These are phyloP conservation scores for Pungitius pungitius DNA, from an alignment of 2,113 vertebrate species.

Conservation along the genomic window DNA sequence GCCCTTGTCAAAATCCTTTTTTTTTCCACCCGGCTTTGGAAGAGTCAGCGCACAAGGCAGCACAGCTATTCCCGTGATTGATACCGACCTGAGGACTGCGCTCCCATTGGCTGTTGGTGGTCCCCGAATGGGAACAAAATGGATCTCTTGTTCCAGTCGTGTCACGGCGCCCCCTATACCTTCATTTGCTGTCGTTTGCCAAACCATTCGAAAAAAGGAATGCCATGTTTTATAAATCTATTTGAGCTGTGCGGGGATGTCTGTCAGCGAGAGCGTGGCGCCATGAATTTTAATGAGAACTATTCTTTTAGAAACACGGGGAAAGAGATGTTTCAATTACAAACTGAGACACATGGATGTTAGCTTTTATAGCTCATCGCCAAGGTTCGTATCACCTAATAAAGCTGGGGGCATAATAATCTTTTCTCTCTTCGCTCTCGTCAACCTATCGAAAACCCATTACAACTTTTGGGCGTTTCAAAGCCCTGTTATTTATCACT, in stretches of 20 bases:
- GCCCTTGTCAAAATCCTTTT: slow-evolving; percentile 51
- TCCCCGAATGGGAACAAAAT: slow-evolving; percentile 53
- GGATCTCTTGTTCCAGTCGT: slow-evolving; percentile 38
- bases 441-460: slow-evolving; percentile 5
- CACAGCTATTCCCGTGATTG: slow-evolving; percentile 45
- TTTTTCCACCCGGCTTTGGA: slow-evolving; percentile 39
- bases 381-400: slow-evolving; percentile 45
- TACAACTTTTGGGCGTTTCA: slow-evolving; percentile 17
- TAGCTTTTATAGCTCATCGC: slow-evolving; percentile 62
- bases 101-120: slow-evolving; percentile 54
- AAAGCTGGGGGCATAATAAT: slow-evolving; percentile 28
- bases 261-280: slow-evolving; percentile 36
- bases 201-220: slow-evolving; percentile 26
- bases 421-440: slow-evolving; percentile 6
- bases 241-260: slow-evolving; percentile 40
- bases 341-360: slow-evolving; percentile 50
- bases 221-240: slow-evolving; percentile 44
- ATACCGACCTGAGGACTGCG: slow-evolving; percentile 45
- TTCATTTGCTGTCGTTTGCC: slow-evolving; percentile 23
- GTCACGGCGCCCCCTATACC: slow-evolving; percentile 43
- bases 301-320: slow-evolving; percentile 46
- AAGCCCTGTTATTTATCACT: slow-evolving; percentile 10
- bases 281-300: slow-evolving; percentile 68
- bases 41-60: slow-evolving; percentile 16
- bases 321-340: slow-evolving; percentile 50